These are phyloP conservation scores for Campoplex nolae DNA, from an alignment of 2,888 invertebrate species.

Conservation along the genomic window DNA sequence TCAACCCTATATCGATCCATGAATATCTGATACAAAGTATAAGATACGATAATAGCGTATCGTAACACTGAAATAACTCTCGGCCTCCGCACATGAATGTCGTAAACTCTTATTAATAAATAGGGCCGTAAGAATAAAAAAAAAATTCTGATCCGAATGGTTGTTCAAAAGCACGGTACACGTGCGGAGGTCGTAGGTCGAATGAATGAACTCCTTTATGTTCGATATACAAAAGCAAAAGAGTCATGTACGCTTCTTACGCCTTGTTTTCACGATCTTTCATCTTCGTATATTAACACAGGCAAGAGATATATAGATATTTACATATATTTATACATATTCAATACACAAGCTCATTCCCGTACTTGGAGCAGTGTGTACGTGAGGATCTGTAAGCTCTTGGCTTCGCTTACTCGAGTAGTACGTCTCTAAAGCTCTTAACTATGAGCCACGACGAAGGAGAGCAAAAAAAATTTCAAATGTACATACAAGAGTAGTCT, in stretches of 20 bases:
- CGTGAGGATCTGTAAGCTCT: slow-evolving; percentile 34
- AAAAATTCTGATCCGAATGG: slow-evolving; percentile 46
- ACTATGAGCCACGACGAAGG: slow-evolving; percentile 38
- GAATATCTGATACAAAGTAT: neutral
- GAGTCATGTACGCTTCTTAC: slow-evolving; percentile 48
- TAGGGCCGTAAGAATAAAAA: slow-evolving; percentile 44
- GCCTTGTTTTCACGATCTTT: neutral
- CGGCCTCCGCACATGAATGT: slow-evolving; percentile 4
- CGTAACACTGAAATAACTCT: slow-evolving; percentile 7
- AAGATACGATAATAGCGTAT: neutral
- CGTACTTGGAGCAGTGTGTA: slow-evolving; percentile 6
- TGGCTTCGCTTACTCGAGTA: slow-evolving; percentile 47
- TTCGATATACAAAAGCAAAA: slow-evolving; percentile 25
- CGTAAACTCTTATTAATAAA: slow-evolving; percentile 62
- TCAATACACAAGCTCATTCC: neutral
- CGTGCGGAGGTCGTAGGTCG: slow-evolving; percentile 59
- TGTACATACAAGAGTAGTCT: neutral
- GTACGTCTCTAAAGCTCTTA: slow-evolving; percentile 51
- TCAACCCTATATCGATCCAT: neutral
- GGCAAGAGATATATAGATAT: neutral
- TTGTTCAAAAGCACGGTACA: slow-evolving; percentile 25
- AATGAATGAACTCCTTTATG: slow-evolving; percentile 65
- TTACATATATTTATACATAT: slow-evolving; percentile 10
- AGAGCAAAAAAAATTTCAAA: neutral
- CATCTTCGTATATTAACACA: neutral